Evolutionary conservation across 2,113 vertebrate genomes (phyloP).

Genomic region (Heteronetta atricapilla): DNA sequence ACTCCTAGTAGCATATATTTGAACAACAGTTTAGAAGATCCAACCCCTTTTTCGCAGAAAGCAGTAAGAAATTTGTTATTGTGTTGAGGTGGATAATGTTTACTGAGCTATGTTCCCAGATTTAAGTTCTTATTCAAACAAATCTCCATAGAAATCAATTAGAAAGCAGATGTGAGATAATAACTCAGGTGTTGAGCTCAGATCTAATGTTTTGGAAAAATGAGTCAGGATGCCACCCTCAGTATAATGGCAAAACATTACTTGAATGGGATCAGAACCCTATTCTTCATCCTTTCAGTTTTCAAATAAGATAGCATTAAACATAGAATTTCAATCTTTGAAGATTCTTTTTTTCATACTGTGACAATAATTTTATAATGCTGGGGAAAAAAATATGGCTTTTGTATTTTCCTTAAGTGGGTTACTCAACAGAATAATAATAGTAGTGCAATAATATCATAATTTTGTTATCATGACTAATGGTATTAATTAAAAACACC

Average conservation of each 20-base stretch:
- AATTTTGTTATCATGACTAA: neutral
- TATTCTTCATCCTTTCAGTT: neutral
- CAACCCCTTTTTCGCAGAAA: neutral
- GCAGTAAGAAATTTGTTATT: neutral
- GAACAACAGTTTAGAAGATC: neutral
- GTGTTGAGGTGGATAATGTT: neutral
- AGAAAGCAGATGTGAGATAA: slow-evolving; percentile 14
- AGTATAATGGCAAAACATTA: neutral
- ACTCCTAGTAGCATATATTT: neutral
- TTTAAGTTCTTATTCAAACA: neutral
- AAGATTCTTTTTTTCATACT: neutral
- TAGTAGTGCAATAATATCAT: neutral
- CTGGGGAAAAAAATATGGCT: neutral
- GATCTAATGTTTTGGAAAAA: slow-evolving; percentile 21
- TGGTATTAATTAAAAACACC: neutral
- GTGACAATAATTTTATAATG: neutral
- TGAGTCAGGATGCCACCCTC: neutral
- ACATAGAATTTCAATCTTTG: neutral
- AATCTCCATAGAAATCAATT: neutral
- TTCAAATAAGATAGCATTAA: neutral
- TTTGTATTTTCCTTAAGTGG: neutral
- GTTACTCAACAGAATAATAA: neutral
- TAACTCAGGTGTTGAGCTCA: slow-evolving; percentile 43
- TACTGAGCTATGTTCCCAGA: neutral
- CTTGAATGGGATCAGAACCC: neutral